These are phyloP conservation scores for Galago senegalensis DNA, from an alignment of 2,797 vertebrate genomes.

Conservation along the genomic window DNA sequence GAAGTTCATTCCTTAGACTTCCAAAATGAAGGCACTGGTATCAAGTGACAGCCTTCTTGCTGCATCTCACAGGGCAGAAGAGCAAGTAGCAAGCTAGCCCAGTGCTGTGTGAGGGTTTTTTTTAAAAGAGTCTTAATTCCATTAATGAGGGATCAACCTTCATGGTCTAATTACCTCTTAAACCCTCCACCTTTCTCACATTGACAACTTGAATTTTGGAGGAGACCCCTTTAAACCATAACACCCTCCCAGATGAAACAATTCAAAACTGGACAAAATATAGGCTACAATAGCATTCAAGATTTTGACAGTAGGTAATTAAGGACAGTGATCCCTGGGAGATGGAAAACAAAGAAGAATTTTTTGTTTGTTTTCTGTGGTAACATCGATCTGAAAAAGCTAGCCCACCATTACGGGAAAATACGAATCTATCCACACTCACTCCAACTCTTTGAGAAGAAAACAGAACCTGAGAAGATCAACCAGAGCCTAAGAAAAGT, in stretches of 20 bases:
- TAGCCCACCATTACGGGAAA: background rate
- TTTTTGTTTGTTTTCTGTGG: background rate
- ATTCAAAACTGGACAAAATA: background rate
- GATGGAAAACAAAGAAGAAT: background rate
- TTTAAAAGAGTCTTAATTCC: background rate
- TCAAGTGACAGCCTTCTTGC: background rate
- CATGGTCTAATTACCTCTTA: background rate
- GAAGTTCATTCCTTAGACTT: background rate
- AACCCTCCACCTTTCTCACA: background rate
- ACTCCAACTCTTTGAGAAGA: background rate
- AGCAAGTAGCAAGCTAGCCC: background rate
- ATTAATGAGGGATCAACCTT: background rate
- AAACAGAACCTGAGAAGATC: background rate
- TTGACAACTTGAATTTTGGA: background rate
- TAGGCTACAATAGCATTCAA: background rate
- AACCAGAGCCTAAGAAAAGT: background rate
- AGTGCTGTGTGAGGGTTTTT: background rate
- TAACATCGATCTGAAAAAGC: background rate
- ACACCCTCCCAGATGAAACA: background rate
- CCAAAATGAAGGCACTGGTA: background rate
- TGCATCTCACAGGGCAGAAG: background rate
- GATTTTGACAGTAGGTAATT: background rate
- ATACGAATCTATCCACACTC: background rate
- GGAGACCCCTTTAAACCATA: background rate
- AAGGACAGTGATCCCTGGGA: background rate